Conservation (phyloP, 2,113 vertebrate genomes). For the Cairina moschata region DNA sequence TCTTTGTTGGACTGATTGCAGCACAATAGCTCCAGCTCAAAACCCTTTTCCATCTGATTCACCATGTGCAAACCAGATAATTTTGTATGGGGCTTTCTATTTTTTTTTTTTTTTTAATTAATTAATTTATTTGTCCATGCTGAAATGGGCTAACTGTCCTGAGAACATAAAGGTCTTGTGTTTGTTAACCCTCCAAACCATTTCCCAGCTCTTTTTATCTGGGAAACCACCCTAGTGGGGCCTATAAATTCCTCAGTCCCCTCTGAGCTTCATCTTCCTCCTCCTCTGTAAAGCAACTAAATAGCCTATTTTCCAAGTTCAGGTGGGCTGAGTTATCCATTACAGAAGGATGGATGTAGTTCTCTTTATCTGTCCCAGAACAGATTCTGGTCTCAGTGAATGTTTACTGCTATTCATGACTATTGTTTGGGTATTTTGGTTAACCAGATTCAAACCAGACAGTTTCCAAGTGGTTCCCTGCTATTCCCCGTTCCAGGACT, state of each 20-base stretch:
- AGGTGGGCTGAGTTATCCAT: slow-evolving; percentile 6
- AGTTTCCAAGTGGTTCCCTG: neutral
- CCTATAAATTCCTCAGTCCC: neutral
- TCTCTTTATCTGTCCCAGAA: neutral
- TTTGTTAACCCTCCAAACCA: neutral
- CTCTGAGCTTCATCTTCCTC: neutral
- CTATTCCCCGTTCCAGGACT: neutral
- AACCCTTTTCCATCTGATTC: neutral
- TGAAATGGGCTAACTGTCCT: neutral
- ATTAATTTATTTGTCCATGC: neutral
- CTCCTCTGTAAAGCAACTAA: neutral
- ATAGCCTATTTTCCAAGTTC: neutral
- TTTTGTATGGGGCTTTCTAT: neutral
- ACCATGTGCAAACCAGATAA: neutral
- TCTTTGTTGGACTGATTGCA: neutral
- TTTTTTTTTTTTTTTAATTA: neutral
- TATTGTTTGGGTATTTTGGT: neutral
- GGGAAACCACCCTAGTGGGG: neutral
- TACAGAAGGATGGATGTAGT: neutral
- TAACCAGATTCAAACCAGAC: neutral
- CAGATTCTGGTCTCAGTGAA: neutral
- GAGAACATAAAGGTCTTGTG: neutral
- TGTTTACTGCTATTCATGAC: neutral
- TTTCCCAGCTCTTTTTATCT: neutral
- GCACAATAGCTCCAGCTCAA: neutral